Evolutionary conservation across 2,113 vertebrate species (phyloP), one percentile per base, ranked within the genome.

Genomic region (Synchiropus splendidus): DNA sequence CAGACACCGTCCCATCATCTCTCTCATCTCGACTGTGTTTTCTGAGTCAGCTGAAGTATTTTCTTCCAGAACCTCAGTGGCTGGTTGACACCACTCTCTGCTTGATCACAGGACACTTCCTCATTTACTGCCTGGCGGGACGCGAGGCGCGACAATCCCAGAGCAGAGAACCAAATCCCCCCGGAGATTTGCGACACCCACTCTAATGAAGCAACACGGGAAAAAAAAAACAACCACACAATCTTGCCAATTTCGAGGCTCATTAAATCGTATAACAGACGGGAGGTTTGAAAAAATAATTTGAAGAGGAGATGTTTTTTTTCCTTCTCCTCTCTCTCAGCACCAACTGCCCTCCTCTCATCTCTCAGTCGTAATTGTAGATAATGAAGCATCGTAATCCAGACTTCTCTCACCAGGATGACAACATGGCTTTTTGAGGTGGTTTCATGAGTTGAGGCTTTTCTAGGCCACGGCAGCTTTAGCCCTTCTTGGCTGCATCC

Each of bases 211-310:
- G 56, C 42, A 45, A 72, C 6, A 10, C 34, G 11, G 17, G 51
- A 64, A 64, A 60, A 62, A n/a, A n/a, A n/a, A n/a, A n/a, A n/a
- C n/a, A n/a, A n/a, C n/a, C n/a, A n/a, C 52, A 35, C 64, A 64
- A 76, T 75, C 61, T 64, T 8, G 9, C 54, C 70, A 72, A 75
- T 81, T 82, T 76, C 62, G 74, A 33, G 68, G 66, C 67, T 76
- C 75, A 82, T 82, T 78, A 76, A 52, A 31, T 64, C 45, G 64
- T 49, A 45, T 60, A 61, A 76, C 67, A 69, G 54, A 72, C 2
- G 37, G 21, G 30, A 41, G 54, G 45, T 58, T 75, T 59, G 42
- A 63, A 55, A 61, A 66, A 68, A 69, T 58, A 18, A 60, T 66
- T 61, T 64, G 31, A 45, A 48, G 41, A 43, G 31, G 31, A 51